Evolutionary conservation across 2,888 invertebrate genomes (phyloP), one percentile per base, ranked within the genome.

Genomic region (Trimorus sp.): DNA sequence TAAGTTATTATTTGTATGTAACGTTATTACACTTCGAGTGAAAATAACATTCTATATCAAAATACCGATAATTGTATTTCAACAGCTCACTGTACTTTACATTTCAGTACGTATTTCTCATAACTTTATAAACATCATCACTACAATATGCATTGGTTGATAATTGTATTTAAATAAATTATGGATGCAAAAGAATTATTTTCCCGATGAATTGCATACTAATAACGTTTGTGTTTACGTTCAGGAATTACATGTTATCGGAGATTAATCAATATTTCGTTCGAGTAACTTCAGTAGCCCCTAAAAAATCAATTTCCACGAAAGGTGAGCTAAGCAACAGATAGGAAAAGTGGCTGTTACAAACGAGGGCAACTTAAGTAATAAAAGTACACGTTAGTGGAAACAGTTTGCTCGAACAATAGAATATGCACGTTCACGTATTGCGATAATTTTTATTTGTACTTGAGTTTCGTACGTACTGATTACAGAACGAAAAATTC

Each of bases 311-410:
- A 69, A 69, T 69, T 69, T 68, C 15, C 45, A 15, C 56, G 37
- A 9, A 56, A 56, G 48, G 38, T 56, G 56, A 56, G 68, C 68
- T 58, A 69, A 58, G 70, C 70, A 70, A 70, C 60, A 70, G 70
- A 51, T 70, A 70, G 69, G 60, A n/a, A 51, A 70, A 70, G 59
- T 60, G 26, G 59, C 70, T 51, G 51, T 70, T 60, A 60, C 53
- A 71, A 60, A 60, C 42, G 71, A 71, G 62, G 53, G 42, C 53
- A 53, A 53, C 53, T 60, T 71, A 71, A 62, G 71, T 71, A 62
- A 62, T 71, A 62, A 71, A 71, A 70, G 58, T 69, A 51, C 14
- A 51, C 49, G 60, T 70, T 70, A 49, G 45, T 14, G 51, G 26
- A 53, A 71, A 62, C 45, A 62, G 42, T 71, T 60, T 42, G 40